Conservation (phyloP, 37 sponge, comb jelly and placozoan species). For the Cliona cf. orientalis region DNA sequence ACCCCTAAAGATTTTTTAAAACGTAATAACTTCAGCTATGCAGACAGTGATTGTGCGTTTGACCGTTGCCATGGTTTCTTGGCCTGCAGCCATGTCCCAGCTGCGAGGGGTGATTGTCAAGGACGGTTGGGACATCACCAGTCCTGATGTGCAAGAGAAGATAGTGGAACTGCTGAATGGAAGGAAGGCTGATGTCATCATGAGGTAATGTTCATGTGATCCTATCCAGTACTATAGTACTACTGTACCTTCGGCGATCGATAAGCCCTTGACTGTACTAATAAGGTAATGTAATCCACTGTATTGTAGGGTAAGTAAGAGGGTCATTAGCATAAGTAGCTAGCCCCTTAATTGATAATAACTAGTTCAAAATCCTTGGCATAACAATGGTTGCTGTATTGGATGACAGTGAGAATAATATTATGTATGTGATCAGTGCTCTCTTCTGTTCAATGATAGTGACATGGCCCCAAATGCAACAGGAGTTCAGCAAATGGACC, state of each 20-base stretch:
- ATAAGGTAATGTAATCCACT: neutral
- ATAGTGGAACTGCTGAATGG: slow-evolving; percentile 27
- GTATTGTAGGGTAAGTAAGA: too few species aligned
- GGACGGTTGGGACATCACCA: slow-evolving; percentile 37
- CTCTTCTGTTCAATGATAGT: too few species aligned
- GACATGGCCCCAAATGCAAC: slow-evolving; percentile 93
- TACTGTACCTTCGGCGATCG: too few species aligned
- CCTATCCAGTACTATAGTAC: too few species aligned
- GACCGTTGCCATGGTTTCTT: too few species aligned
- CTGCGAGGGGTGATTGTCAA: slow-evolving; percentile 59
- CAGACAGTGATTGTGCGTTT: too few species aligned
- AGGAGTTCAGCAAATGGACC: slow-evolving; percentile 72
- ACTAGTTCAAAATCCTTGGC: neutral
- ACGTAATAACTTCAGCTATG: neutral
- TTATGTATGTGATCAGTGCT: too few species aligned
- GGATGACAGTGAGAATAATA: too few species aligned
- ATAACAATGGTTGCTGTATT: too few species aligned
- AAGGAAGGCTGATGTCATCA: slow-evolving; percentile 61
- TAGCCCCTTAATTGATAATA: neutral
- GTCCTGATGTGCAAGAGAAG: neutral
- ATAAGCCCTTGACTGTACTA: neutral
- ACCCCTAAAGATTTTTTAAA: neutral
- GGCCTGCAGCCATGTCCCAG: slow-evolving; percentile 33
- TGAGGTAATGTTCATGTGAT: slow-evolving; percentile 49
- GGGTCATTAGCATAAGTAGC: too few species aligned